These are phyloP conservation scores for Pinctada fucata DNA, from an alignment of 2,888 invertebrate genomes.

Conservation along the genomic window DNA sequence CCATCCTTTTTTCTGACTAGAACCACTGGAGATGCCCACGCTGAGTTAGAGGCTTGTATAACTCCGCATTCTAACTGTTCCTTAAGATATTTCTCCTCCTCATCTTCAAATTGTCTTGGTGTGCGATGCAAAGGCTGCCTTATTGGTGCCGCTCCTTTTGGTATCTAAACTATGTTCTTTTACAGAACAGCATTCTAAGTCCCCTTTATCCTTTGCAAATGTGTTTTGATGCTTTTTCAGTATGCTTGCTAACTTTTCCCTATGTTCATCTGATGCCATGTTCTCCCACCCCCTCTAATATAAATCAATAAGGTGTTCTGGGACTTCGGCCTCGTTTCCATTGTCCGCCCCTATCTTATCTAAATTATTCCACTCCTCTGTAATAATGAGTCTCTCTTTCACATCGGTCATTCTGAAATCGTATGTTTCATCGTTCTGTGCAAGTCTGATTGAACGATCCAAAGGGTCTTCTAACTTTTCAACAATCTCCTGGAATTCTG, in stretches of 20 bases:
- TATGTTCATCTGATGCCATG: background rate
- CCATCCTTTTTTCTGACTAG: too few relatives aligned
- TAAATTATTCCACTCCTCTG: constrained; percentile 1
- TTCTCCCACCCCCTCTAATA: constrained; percentile 4
- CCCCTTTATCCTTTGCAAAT: constrained; percentile 17
- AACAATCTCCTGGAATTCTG: background rate
- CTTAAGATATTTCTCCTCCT: constrained; percentile 32
- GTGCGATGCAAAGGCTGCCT: constrained; percentile 24
- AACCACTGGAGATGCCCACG: too few relatives aligned
- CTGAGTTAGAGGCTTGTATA: too few relatives aligned
- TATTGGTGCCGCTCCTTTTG: constrained; percentile 28
- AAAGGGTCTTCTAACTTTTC: background rate
- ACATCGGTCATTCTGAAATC: background rate
- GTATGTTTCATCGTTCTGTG: background rate
- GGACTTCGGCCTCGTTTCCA: constrained; percentile 3
- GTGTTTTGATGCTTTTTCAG: background rate
- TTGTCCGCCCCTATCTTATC: background rate
- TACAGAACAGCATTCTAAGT: constrained; percentile 24
- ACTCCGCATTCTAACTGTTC: too few relatives aligned
- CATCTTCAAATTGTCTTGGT: constrained; percentile 25
- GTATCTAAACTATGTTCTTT: constrained; percentile 32
- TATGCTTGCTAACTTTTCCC: background rate
- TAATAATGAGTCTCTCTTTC: background rate
- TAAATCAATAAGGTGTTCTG: constrained; percentile 2
- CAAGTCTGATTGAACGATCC: background rate